Conservation (phyloP, 1,140 invertebrate species). For the Macrocentrus cingulum region DNA sequence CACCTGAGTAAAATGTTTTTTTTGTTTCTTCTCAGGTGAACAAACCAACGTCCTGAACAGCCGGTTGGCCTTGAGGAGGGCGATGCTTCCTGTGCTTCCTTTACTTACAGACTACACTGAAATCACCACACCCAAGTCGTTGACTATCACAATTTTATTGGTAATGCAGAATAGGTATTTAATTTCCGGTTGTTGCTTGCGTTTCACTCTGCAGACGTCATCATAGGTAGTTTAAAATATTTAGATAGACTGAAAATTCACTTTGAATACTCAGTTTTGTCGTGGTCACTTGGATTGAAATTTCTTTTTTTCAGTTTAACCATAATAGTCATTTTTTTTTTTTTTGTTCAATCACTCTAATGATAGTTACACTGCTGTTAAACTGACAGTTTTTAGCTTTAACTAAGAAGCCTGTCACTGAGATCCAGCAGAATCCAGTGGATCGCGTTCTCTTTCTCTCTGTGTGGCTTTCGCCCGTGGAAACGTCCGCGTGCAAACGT, state of each 20-base stretch:
- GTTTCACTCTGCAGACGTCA: background rate
- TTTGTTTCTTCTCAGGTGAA: no score
- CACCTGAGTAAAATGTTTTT: background rate
- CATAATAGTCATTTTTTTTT: no score
- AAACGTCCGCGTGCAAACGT: background rate
- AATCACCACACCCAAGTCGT: background rate
- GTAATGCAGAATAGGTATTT: no score
- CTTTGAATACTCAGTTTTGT: no score
- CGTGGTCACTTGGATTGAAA: no score
- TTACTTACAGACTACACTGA: background rate
- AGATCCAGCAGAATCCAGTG: background rate
- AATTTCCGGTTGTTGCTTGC: no score
- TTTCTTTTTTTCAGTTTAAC: no score
- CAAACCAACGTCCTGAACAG: background rate
- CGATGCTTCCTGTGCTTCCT: slow-evolving; percentile 2
- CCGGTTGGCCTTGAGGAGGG: slow-evolving; percentile 12
- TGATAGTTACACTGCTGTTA: no score
- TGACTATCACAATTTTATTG: no score
- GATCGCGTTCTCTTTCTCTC: background rate
- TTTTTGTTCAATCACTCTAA: no score
- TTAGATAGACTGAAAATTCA: background rate
- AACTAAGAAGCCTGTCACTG: no score
- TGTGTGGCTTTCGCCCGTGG: background rate
- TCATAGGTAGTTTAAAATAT: background rate
- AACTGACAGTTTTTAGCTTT: no score